Conservation (phyloP, 2,888 invertebrate species). For the Hirtodrosophila confusa region DNA sequence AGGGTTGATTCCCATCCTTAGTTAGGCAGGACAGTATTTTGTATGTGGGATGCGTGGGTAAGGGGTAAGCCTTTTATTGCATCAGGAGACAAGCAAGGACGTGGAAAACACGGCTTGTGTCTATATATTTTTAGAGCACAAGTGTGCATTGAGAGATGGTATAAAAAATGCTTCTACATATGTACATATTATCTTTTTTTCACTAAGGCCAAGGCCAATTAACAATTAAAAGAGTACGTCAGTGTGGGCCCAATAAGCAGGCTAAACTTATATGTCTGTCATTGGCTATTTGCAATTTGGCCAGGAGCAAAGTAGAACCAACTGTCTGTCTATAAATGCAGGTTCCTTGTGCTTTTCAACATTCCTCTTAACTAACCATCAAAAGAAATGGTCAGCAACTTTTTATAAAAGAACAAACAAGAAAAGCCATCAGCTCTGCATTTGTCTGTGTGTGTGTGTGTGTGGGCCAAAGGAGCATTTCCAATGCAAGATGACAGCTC, state of each 20-base stretch:
- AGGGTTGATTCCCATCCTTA: too few relatives aligned
- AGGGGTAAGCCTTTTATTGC: too few relatives aligned
- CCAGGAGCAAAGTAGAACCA: constrained; percentile 26
- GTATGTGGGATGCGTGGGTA: too few relatives aligned
- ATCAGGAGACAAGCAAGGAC: too few relatives aligned
- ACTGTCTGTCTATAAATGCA: constrained; percentile 12
- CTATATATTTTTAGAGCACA: too few relatives aligned
- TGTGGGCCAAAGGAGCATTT: constrained; percentile 52
- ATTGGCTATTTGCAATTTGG: constrained; percentile 41
- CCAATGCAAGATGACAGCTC: constrained; percentile 80
- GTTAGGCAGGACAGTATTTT: too few relatives aligned
- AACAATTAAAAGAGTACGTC: neutral
- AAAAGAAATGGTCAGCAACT: constrained; percentile 71
- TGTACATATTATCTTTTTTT: neutral
- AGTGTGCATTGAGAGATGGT: too few relatives aligned
- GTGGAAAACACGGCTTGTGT: too few relatives aligned
- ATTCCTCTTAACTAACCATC: constrained; percentile 59
- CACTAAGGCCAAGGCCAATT: neutral
- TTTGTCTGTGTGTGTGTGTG: constrained; percentile 19
- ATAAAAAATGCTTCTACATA: too few relatives aligned
- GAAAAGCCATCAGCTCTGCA: constrained; percentile 56
- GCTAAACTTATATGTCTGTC: constrained; percentile 18
- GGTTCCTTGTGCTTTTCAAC: constrained; percentile 44
- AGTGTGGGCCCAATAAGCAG: constrained; percentile 12
- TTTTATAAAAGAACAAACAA: constrained; percentile 64